Conservation (phyloP, 2,113 vertebrate genomes). For the Cheirogaleus medius region DNA sequence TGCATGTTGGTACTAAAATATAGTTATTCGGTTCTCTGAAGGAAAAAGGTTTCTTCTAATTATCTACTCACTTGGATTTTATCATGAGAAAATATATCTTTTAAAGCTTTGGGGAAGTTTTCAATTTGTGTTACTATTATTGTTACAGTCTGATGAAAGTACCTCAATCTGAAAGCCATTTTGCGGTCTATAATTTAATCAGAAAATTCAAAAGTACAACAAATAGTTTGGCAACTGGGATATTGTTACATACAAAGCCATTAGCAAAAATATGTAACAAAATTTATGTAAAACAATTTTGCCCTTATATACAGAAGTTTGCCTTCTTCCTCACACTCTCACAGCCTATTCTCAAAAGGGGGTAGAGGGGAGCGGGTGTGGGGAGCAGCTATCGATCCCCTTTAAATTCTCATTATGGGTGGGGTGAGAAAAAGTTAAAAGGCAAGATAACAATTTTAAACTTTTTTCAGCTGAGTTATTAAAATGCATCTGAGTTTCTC, state of each 20-base stretch:
- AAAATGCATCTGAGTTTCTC: conserved; percentile 44
- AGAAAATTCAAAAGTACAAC: conserved; percentile 77
- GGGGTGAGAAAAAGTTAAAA: neutral
- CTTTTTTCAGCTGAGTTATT: neutral
- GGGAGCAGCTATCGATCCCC: neutral
- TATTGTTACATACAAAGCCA: conserved; percentile 79
- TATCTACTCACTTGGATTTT: conserved; percentile 64
- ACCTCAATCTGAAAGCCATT: conserved; percentile 48
- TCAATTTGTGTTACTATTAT: neutral
- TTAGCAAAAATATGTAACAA: conserved; percentile 80
- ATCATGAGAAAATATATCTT: conserved; percentile 70
- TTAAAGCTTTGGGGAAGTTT: conserved; percentile 41
- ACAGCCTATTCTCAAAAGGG: neutral
- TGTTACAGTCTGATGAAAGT: neutral
- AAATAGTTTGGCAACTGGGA: conserved; percentile 69
- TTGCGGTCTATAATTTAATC: conserved; percentile 48
- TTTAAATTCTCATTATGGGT: neutral
- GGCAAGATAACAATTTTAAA: neutral
- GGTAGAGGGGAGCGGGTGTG: neutral
- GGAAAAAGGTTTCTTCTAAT: conserved; percentile 69
- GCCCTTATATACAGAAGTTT: conserved; percentile 67
- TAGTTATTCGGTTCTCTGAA: conserved; percentile 74
- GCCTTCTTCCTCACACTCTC: neutral
- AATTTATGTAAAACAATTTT: conserved; percentile 71
- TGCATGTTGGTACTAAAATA: conserved; percentile 79